phyloP scores from a whole-genome alignment of 2,797 vertebrate genomes.

The Hoplostethus atlanticus region DNA sequence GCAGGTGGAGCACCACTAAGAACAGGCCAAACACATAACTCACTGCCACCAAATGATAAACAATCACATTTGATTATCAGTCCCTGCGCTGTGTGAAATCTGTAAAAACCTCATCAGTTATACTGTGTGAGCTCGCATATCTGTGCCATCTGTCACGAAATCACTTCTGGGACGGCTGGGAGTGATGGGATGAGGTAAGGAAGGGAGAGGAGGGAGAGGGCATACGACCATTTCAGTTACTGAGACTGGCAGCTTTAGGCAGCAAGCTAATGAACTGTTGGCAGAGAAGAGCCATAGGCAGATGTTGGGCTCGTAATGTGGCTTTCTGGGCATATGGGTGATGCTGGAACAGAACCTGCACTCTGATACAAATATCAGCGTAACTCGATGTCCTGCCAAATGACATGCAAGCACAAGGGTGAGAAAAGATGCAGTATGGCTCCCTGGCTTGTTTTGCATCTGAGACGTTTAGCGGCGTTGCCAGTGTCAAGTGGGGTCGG shows the following conservation, averaged over 20 bases:
- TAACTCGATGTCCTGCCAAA: conserved; percentile 68
- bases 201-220: conserved; percentile 20
- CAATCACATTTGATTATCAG: conserved; percentile 54
- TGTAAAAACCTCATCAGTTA: conserved; percentile 58
- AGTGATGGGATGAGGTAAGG: conserved; percentile 47
- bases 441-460: no score
- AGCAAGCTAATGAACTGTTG: conserved; percentile 55
- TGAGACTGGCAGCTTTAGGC: conserved; percentile 53
- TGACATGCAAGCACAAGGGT: conserved; percentile 50
- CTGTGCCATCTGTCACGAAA: conserved; percentile 71
- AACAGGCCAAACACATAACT: conserved; percentile 30
- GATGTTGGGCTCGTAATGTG: conserved; percentile 71
- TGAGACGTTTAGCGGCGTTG: no score
- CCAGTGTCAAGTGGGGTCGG: no score
- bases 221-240: conserved; percentile 31
- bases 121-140: conserved; percentile 34
- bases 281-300: conserved; percentile 42
- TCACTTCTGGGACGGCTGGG: conserved; percentile 57
- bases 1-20: conserved; percentile 13
- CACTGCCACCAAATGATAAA: conserved; percentile 27
- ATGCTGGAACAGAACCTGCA: conserved; percentile 54
- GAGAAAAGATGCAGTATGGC: conserved; percentile 49
- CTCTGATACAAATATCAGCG: conserved; percentile 62
- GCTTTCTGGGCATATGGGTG: conserved; percentile 64
- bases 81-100: conserved; percentile 32